Evolutionary conservation across 2,113 vertebrate species (phyloP).

Genomic region (Oriolus oriolus): DNA sequence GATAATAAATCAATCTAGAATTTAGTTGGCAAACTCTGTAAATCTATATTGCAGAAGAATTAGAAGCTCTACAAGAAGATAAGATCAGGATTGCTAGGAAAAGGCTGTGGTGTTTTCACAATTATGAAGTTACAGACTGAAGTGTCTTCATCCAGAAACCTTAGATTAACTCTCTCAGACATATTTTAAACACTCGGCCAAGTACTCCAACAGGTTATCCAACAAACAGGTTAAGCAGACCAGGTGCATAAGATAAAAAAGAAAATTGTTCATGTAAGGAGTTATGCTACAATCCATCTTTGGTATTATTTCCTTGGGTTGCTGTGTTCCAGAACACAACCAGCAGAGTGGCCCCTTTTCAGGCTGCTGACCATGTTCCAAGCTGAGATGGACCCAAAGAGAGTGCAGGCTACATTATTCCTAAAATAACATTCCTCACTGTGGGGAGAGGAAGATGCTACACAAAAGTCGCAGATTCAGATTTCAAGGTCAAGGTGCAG

Average conservation of each 20-base stretch:
- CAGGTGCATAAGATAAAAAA: background rate
- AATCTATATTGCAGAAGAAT: background rate
- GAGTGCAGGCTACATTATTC: background rate
- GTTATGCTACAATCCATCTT: background rate
- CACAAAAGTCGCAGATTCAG: background rate
- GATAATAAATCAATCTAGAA: background rate
- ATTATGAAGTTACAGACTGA: background rate
- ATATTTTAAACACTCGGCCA: rapidly evolving
- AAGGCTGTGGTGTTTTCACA: background rate
- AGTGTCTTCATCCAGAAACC: background rate
- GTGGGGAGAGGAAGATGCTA: rapidly evolving
- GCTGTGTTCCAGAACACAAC: background rate
- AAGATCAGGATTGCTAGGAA: background rate
- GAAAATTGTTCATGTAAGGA: background rate
- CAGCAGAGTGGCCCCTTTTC: rapidly evolving
- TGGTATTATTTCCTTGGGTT: background rate
- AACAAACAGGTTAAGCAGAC: background rate
- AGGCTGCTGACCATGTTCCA: background rate
- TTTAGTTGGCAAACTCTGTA: background rate
- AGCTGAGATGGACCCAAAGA: background rate
- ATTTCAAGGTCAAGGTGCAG: background rate
- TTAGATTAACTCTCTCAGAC: background rate
- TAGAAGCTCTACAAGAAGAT: background rate
- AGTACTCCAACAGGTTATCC: background rate
- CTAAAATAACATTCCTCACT: background rate